Percentiles rank a stretch among this genome's conserved stretches.
Conservation (phyloP, 2,888 invertebrate genomes). For the Synergus japonicus region DNA sequence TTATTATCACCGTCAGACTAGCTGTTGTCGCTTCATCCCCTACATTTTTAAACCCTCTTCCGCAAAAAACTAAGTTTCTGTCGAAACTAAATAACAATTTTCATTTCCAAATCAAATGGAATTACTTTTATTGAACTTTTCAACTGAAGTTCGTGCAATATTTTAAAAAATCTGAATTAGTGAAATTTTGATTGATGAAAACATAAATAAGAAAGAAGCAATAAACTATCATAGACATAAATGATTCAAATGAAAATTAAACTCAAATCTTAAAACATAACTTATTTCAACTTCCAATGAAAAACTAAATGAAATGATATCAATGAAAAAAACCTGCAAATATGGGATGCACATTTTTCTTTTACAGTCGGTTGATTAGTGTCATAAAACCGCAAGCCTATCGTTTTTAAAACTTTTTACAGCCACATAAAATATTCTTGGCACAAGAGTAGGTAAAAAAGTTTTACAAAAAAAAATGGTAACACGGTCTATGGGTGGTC, state of each 20-base stretch:
- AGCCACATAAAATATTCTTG: conserved; percentile 20
- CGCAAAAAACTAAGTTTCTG: conserved; percentile 6
- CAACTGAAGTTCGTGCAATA: background rate
- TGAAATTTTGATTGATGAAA: background rate
- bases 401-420: conserved; percentile 10
- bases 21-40: conserved; percentile 32
- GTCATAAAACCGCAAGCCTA: background rate
- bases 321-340: background rate
- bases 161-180: background rate
- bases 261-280: too few relatives aligned
- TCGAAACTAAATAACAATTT: conserved; percentile 72
- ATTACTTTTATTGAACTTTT: conserved; percentile 69
- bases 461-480: conserved; percentile 25
- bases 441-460: conserved; percentile 4
- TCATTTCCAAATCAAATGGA: conserved; percentile 72
- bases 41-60: background rate
- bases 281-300: background rate
- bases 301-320: background rate
- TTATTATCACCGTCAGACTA: conserved; percentile 65
- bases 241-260: too few relatives aligned
- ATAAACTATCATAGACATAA: too few relatives aligned
- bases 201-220: background rate
- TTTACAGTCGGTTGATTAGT: background rate
- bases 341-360: background rate
- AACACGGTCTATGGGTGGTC: conserved; percentile 28